A percentile compares a stretch with the other conserved stretches of the same genome.
These are phyloP conservation scores for Tribolium freemani DNA, from an alignment of 2,888 invertebrate species.

Conservation along the genomic window DNA sequence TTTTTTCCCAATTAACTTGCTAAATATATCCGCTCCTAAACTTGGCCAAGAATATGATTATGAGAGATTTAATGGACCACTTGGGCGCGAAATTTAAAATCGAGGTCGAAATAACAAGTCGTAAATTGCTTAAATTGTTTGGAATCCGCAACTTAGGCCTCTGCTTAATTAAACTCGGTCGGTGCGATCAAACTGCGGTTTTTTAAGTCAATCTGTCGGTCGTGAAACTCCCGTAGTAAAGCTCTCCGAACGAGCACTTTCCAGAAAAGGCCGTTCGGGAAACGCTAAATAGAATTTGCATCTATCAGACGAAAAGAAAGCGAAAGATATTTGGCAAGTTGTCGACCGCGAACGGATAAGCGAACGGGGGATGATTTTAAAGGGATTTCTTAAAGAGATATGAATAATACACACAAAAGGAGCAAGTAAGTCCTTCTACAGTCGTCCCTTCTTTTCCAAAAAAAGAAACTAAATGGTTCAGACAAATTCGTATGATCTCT, in stretches of 20 bases:
- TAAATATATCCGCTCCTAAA: background rate
- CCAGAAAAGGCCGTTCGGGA: background rate
- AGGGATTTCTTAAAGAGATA: constrained; percentile 1
- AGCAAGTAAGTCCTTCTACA: constrained; percentile 1
- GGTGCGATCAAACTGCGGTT: background rate
- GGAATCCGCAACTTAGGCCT: background rate
- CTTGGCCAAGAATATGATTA: background rate
- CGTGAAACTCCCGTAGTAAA: background rate
- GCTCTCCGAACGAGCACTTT: background rate
- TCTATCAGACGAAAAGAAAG: constrained; percentile 7
- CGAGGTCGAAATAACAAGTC: background rate
- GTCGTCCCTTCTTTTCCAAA: background rate
- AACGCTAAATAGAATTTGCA: constrained; percentile 18
- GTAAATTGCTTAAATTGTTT: background rate
- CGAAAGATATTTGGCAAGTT: constrained; percentile 6
- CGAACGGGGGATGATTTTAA: constrained; percentile 11
- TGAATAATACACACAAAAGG: constrained; percentile 24
- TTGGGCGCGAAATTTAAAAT: background rate
- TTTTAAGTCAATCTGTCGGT: background rate
- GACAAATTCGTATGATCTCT: background rate
- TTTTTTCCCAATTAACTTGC: background rate
- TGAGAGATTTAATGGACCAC: background rate
- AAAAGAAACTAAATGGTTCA: background rate
- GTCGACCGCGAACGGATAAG: constrained; percentile 7
- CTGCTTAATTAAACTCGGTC: background rate